Base-by-base conservation (phyloP, 2,113 vertebrate genomes). In the Osmerus eperlanus region DNA sequence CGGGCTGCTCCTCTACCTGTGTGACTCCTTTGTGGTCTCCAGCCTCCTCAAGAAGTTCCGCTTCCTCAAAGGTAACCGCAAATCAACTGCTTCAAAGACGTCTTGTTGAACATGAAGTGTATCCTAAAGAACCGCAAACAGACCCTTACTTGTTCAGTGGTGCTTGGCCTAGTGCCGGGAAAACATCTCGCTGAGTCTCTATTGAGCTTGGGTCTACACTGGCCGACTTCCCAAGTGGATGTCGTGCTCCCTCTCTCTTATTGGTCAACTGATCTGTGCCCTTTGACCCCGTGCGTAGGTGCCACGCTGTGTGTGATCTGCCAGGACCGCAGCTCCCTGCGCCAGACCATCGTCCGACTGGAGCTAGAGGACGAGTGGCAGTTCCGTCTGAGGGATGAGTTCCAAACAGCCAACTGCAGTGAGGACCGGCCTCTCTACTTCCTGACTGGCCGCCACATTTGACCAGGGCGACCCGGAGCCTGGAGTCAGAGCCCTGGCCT, bases 361-460 rank as follows among this genome's bases (percentile, higher is more conserved):
- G 97, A 99, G 88, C 68, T 99, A 83, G 97, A 99, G 85, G 97
- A 99, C 0, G 95, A 98, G 87, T 99, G 97, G 97, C 97, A 99
- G 87, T 98, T 99, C 89, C 94, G 97, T 0, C 93, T 99, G 36
- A 92, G 97, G 53, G 97, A 99, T 16, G 97, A 99, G 85, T 99
- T 99, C 78, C 97, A 99, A 80, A 99, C 97, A 0, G 97, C 97
- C 7, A 99, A 98, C 88, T 95, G 96, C n/a, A 95, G 92, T 0
- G 95, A 98, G 1, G 97, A 99, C 84, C 94, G 93, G 36, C 97
- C 97, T 0, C 95, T 99, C 72, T 99, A 95, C 87, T 98, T 99
- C 77, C 93, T 99, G 16, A 99, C 97, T 0, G 97, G 97, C 29
- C 95, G 97, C 72, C 97, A 99, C 1, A 91, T 97, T 74, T 98